Percentiles rank a stretch among this genome's conserved stretches.
Conservation (phyloP, 1,140 invertebrate genomes). For the Gonioctena quinquepunctata region DNA sequence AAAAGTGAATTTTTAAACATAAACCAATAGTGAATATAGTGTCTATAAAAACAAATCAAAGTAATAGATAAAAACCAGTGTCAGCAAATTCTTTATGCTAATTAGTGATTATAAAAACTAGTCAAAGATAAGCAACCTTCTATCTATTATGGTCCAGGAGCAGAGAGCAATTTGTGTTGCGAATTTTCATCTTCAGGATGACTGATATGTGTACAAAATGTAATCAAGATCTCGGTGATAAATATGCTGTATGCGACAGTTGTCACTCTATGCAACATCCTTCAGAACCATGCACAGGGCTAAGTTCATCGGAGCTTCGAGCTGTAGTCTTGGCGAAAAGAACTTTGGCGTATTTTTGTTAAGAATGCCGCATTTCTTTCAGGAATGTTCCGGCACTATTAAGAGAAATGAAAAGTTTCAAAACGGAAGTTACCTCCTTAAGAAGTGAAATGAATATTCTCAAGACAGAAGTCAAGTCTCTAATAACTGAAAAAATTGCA, state of each 20-base stretch:
- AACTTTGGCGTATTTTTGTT: not conserved
- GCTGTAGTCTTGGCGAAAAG: not conserved
- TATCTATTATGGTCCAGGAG: too few relatives aligned
- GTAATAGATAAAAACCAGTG: too few relatives aligned
- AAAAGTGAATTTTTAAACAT: too few relatives aligned
- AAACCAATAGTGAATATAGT: too few relatives aligned
- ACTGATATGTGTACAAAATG: not conserved
- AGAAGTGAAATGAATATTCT: not conserved
- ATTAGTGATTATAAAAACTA: too few relatives aligned
- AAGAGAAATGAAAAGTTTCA: not conserved
- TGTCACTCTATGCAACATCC: not conserved
- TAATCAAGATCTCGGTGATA: not conserved
- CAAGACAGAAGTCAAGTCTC: not conserved
- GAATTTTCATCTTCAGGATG: too few relatives aligned
- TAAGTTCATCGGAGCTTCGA: not conserved
- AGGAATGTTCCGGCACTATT: not conserved
- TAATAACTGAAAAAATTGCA: not conserved
- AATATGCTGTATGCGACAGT: not conserved
- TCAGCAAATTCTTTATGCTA: too few relatives aligned
- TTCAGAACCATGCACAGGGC: not conserved
- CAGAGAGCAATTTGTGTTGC: too few relatives aligned
- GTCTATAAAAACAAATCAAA: too few relatives aligned
- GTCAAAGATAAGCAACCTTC: too few relatives aligned
- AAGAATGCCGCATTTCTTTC: not conserved
- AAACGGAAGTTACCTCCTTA: not conserved